phyloP scores from a whole-genome alignment of 2,113 vertebrate genomes.

The Oncorhynchus masou region DNA sequence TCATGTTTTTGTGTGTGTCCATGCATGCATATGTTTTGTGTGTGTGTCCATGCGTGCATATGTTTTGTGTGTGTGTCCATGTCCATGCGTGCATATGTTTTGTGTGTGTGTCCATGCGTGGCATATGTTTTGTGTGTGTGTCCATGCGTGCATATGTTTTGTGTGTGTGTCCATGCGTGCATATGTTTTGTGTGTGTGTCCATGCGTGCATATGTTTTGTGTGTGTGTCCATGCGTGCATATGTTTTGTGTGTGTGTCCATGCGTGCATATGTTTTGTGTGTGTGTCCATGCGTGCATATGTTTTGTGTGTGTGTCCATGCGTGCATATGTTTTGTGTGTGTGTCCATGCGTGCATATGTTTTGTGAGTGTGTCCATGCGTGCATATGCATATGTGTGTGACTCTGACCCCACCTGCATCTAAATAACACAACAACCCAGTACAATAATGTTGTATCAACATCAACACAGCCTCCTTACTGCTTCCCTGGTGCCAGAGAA shows the following conservation, averaged over 20 bases:
- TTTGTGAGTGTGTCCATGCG: not conserved
- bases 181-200: not conserved
- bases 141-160: not conserved
- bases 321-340: not conserved
- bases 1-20: not conserved
- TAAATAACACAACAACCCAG: constrained; percentile 23
- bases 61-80: too few relatives aligned
- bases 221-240: not conserved
- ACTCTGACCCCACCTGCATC: constrained; percentile 23
- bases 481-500: not conserved
- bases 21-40: not conserved
- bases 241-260: not conserved
- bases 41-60: not conserved
- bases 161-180: not conserved
- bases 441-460: constrained; percentile 13
- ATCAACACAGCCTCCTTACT: not conserved
- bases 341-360: not conserved
- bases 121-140: not conserved
- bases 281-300: not conserved
- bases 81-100: not conserved
- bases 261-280: too few relatives aligned
- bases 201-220: too few relatives aligned
- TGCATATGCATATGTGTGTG: not conserved
- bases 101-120: not conserved
- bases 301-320: not conserved